phyloP scores from a whole-genome alignment of 2,888 invertebrate genomes.

The Eristalis tenax region DNA sequence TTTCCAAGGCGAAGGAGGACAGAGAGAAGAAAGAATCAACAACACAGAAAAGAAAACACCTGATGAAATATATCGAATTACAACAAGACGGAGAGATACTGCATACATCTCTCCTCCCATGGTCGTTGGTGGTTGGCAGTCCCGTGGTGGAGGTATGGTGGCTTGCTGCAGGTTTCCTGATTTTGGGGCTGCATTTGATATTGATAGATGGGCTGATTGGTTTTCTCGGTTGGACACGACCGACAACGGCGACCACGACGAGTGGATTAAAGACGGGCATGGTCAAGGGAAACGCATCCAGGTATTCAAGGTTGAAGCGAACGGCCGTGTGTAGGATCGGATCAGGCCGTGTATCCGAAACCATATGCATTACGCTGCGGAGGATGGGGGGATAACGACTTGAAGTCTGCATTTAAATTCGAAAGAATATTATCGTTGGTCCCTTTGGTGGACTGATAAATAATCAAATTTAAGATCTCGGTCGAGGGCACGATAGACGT shows the following conservation, averaged over 20 bases:
- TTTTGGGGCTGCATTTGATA: constrained; percentile 64
- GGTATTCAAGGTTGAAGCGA: constrained; percentile 53
- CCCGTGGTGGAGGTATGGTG: constrained; percentile 10
- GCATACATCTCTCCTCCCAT: constrained; percentile 29
- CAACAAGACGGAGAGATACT: constrained; percentile 33
- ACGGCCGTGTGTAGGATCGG: constrained; percentile 42
- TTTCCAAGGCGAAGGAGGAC: background rate
- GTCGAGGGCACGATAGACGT: background rate
- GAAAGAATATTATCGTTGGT: constrained; percentile 42
- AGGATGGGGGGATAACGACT: constrained; percentile 25
- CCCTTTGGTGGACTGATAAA: constrained; percentile 41
- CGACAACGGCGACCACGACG: background rate
- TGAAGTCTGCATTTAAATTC: constrained; percentile 55
- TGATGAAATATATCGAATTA: constrained; percentile 69
- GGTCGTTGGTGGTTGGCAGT: background rate
- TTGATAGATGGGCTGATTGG: constrained; percentile 63
- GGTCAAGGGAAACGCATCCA: constrained; percentile 20
- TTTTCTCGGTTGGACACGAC: constrained; percentile 42
- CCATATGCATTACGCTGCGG: constrained; percentile 28
- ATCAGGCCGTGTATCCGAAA: constrained; percentile 49
- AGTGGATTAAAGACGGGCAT: constrained; percentile 31
- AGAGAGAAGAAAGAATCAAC: background rate
- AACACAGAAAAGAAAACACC: constrained; percentile 45
- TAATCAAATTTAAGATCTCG: constrained; percentile 57
- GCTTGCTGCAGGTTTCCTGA: constrained; percentile 50